These are phyloP conservation scores for Pachymerium ferrugineum DNA, from an alignment of 2,888 invertebrate species.

Conservation along the genomic window DNA sequence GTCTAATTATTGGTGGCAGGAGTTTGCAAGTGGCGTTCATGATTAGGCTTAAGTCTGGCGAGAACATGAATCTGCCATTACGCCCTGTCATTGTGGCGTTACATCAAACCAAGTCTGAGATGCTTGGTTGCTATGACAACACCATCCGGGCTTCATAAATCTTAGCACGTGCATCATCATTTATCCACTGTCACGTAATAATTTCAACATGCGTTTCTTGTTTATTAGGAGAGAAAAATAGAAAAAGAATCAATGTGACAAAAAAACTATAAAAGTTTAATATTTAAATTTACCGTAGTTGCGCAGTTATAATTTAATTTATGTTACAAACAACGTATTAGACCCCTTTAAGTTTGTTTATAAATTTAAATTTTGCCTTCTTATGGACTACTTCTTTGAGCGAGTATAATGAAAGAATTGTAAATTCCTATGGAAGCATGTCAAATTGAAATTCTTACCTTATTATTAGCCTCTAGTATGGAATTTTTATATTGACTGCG, in stretches of 20 bases:
- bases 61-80: slow-evolving; percentile 27
- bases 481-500: slow-evolving; percentile 15
- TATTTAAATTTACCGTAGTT: too few species aligned
- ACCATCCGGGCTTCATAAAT: slow-evolving; percentile 18
- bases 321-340: too few species aligned
- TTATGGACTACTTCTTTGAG: too few species aligned
- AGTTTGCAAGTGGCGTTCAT: slow-evolving; percentile 21
- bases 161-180: slow-evolving; percentile 23
- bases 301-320: too few species aligned
- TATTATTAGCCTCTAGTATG: neutral
- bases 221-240: neutral
- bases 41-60: slow-evolving; percentile 27
- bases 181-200: slow-evolving; percentile 27
- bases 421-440: too few species aligned
- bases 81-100: slow-evolving; percentile 25
- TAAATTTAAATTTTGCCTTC: too few species aligned
- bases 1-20: slow-evolving; percentile 27
- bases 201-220: slow-evolving; percentile 12
- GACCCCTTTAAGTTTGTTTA: too few species aligned
- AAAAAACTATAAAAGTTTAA: too few species aligned
- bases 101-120: slow-evolving; percentile 6
- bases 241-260: neutral
- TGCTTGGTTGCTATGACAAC: slow-evolving; percentile 20
- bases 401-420: too few species aligned
- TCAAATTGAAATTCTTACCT: neutral